Evolutionary conservation across 2,113 vertebrate genomes (phyloP), one percentile per base, ranked within the genome.

Genomic region (Platysteira castanea): DNA sequence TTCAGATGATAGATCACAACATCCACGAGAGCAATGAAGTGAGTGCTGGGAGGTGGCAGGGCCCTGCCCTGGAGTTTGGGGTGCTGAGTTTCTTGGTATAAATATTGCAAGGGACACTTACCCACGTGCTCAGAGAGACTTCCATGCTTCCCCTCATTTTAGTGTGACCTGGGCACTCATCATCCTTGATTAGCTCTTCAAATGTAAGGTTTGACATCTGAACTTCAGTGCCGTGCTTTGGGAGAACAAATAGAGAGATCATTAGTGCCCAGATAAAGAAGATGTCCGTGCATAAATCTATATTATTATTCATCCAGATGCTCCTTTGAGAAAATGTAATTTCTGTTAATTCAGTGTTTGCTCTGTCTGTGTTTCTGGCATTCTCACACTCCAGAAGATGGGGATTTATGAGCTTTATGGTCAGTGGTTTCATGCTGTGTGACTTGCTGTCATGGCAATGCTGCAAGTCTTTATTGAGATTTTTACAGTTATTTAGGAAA

Each of bases 11-110:
- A 26, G 99, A 99, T 92, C 99, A 99, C 70, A 98, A 99, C 91
- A 99, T 99, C 78, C 99, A 99, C 0, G 99, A 99, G 91, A 99
- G 98, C 96, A 99, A 99, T 13, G 99, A 99, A 98, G 99, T 99
- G 97, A 80, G 84, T 92, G 31, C 37, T 57, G 37, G 49, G 64
- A 35, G 57, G 15, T 4, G 23, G 28, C 61, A 6, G 31, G 50
- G 50, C 37, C 70, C 50, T 71, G 39, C 47, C 49, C 3, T 18
- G 65, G 24, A 11, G 31, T 28, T 22, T 73, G 28, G 35, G 64
- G 10, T 18, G 37, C n/a, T 87, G 52, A 49, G 19, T 61, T 84
- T 52, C 6, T 70, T 37, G 17, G 28, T 37, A 3, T 18, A 47
- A 84, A 65, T 68, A 20, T 8, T 59, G 5, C 52, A 49, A 35